Base-by-base conservation (phyloP, 2,888 invertebrate species). In the Cyrtodaria siliqua region DNA sequence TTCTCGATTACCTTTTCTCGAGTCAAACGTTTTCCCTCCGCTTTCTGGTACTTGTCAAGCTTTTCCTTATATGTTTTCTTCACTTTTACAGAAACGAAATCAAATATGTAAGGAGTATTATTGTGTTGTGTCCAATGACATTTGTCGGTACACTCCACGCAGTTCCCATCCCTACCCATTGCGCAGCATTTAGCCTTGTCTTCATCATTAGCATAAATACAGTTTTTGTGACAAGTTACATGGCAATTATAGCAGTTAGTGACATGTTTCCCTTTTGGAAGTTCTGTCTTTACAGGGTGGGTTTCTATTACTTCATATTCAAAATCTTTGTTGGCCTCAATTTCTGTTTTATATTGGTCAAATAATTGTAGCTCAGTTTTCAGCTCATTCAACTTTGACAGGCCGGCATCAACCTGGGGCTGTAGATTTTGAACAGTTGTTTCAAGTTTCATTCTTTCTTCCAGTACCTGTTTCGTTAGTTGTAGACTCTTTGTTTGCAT, bases 381-480 rank as follows among this genome's bases (percentile, higher is more conserved):
- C n/a, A 78, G 26, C 40, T 64, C 62, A 8, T 71, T 40, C 0
- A 78, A 18, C 55, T 71, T 74, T 2, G 27, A 27, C 3, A 78
- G 49, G 1, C 81, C 81, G 3, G 53, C 62, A 24, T 71, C 62
- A 14, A 81, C 53, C 29, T 66, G 26, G 42, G 71, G 68, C 33
- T 62, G 53, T 16, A 81, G 42, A 20, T 78, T 64, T 40, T 53
- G n/a, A 44, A 81, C 66, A 4, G 72, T 69, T 24, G 56, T 16
- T 75, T 86, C 80, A n/a, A 85, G 53, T 18, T 63, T 16, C 18
- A 80, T 49, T 62, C 85, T 75, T 27, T 67, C 44, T 18, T 74
- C 29, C 20, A 85, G 55, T 1, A 85, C 83, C 50, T 82, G 71
- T 40, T 70, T 71, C 38, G 85, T 85, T 52, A 77, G 79, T 16